Percentiles rank a stretch among this genome's conserved stretches.
phyloP scores from a whole-genome alignment of 2,113 vertebrate species.

The Strigops habroptila region DNA sequence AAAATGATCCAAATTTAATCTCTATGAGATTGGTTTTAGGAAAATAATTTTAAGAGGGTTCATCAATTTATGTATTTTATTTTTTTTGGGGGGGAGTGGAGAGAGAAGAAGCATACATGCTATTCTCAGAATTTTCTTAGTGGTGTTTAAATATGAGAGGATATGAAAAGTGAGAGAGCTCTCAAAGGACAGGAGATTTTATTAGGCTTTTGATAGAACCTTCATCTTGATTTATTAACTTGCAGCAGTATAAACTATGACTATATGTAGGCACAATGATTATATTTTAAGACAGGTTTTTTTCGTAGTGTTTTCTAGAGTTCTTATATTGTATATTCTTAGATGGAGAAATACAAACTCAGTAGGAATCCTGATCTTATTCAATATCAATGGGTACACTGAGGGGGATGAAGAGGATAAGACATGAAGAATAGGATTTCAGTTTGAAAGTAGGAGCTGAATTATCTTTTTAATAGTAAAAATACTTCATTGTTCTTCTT shows the following conservation, averaged over 20 bases:
- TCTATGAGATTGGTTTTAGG: background rate
- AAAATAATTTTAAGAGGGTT: background rate
- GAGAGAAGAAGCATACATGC: background rate
- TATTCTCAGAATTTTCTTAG: slow-evolving; percentile 3
- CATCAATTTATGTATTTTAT: background rate
- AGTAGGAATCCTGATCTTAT: background rate
- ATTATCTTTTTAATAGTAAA: background rate
- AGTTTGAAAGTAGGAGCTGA: background rate
- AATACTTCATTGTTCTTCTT: slow-evolving; percentile 3
- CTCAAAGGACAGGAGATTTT: background rate
- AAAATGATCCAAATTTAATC: background rate
- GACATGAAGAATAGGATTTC: background rate
- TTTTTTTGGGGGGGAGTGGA: background rate
- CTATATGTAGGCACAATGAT: background rate
- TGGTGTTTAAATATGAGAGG: background rate
- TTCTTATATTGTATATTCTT: background rate
- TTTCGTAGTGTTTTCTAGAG: background rate
- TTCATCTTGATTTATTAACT: slow-evolving; percentile 2
- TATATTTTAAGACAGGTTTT: background rate
- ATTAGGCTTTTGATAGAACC: background rate
- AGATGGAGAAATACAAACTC: slow-evolving; percentile 14
- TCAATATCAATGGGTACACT: background rate
- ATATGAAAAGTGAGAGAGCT: background rate
- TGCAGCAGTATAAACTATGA: background rate
- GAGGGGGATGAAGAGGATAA: background rate